phyloP scores from a whole-genome alignment of 2,797 vertebrate genomes.

The Varecia variegata region DNA sequence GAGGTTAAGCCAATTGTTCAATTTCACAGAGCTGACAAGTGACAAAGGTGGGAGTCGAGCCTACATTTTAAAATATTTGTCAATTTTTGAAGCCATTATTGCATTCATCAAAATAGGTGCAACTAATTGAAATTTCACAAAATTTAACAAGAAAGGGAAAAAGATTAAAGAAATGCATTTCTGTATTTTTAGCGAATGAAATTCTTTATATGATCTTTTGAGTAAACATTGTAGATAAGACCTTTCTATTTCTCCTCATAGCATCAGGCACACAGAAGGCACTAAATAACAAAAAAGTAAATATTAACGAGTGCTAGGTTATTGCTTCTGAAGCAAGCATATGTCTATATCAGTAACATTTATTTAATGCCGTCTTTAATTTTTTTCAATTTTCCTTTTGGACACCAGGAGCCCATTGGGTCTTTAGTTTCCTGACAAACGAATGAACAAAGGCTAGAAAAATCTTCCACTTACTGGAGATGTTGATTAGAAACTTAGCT shows the following conservation, averaged over 20 bases:
- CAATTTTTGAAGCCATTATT: neutral
- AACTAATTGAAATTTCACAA: neutral
- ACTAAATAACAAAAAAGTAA: slow-evolving; percentile 22
- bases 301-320: neutral
- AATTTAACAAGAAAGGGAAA: neutral
- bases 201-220: neutral
- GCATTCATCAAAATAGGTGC: neutral
- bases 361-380: neutral
- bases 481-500: neutral
- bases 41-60: neutral
- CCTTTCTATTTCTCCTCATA: neutral
- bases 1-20: neutral
- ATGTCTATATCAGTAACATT: neutral
- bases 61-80: neutral
- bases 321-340: neutral
- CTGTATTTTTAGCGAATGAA: neutral
- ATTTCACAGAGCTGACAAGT: neutral
- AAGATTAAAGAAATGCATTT: neutral
- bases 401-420: neutral
- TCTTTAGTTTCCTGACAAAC: slow-evolving; percentile 20
- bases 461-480: neutral
- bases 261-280: neutral
- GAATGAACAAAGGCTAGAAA: neutral
- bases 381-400: neutral
- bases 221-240: neutral